These are phyloP conservation scores for Amiota mariae DNA, from an alignment of 2,888 invertebrate species.

Conservation along the genomic window DNA sequence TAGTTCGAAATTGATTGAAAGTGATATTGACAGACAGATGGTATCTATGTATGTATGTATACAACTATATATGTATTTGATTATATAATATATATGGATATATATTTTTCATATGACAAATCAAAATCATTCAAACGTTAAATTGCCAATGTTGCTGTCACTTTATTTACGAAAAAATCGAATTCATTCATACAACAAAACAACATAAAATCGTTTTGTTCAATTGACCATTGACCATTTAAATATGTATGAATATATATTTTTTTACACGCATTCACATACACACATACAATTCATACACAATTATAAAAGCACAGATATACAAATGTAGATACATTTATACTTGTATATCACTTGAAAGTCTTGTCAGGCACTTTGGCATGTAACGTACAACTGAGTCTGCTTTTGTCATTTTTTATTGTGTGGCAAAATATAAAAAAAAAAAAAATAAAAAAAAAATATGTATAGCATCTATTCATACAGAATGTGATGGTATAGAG, in stretches of 20 bases:
- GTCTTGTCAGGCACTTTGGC: no score
- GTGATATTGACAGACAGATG: neutral
- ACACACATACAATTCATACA: neutral
- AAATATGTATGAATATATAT: neutral
- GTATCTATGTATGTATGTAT: neutral
- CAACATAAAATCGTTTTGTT: neutral
- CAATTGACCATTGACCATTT: slow-evolving; percentile 11
- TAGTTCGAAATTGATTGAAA: slow-evolving; percentile 14
- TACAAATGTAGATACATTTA: no score
- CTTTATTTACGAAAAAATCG: no score
- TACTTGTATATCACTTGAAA: no score
- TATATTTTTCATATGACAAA: neutral
- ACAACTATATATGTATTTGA: neutral
- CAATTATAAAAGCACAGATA: neutral
- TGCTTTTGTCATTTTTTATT: no score
- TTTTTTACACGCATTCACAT: neutral
- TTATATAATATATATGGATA: neutral
- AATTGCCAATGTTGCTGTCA: slow-evolving; percentile 3
- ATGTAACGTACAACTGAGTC: no score
- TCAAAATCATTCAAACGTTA: slow-evolving; percentile 8
- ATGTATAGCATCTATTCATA: no score
- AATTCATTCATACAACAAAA: neutral
- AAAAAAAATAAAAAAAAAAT: no score
- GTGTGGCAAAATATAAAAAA: no score
- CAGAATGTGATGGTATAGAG: no score